Percentiles rank a stretch among this genome's conserved stretches.
These are phyloP conservation scores for Masticophis lateralis DNA, from an alignment of 2,797 vertebrate genomes.

Conservation along the genomic window DNA sequence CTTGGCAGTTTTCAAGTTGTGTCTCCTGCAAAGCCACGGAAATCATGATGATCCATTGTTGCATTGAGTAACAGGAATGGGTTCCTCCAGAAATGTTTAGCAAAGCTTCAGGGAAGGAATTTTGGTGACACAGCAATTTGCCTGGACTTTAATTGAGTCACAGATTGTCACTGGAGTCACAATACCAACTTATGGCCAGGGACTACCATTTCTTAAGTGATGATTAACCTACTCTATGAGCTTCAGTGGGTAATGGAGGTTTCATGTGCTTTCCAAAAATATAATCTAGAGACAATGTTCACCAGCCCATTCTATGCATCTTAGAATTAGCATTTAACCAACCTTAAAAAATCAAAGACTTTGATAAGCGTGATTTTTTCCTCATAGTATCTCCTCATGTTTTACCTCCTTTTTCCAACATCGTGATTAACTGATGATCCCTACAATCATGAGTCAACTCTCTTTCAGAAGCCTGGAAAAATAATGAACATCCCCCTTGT, in stretches of 20 bases:
- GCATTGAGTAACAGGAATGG: background rate
- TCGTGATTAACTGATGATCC: background rate
- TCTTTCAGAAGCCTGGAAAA: background rate
- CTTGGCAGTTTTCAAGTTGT: background rate
- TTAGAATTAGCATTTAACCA: background rate
- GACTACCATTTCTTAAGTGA: no score
- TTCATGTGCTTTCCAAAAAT: no score
- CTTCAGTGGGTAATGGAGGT: no score
- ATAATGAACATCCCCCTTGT: background rate
- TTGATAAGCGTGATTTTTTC: background rate
- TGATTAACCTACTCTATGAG: no score
- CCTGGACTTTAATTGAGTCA: no score
- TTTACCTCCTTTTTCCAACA: background rate
- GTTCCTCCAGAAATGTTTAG: background rate
- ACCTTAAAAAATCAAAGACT: background rate
- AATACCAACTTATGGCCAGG: no score
- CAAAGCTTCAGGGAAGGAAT: background rate
- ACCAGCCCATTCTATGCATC: background rate
- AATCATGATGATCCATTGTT: background rate
- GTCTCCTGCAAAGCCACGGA: background rate
- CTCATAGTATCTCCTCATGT: background rate
- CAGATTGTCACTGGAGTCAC: no score
- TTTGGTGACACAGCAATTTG: no score
- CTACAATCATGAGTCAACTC: background rate
- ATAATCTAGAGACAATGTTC: background rate